phyloP scores from a whole-genome alignment of 2,113 vertebrate genomes.

The Petrocephalus microphthalmus region DNA sequence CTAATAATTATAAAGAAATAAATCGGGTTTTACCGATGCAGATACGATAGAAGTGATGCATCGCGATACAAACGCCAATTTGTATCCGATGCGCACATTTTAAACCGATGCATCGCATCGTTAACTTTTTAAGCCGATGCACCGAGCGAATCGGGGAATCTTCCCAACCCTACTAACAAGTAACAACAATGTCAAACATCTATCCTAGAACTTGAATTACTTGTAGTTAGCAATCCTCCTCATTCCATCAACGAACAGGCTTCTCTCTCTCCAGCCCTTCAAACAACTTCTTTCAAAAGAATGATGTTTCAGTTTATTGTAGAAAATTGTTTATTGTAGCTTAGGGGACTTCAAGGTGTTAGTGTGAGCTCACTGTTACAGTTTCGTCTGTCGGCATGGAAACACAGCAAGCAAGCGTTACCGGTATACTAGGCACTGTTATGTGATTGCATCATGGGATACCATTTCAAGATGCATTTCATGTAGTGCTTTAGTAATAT shows the following conservation, averaged over 20 bases:
- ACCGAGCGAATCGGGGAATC: too few relatives aligned
- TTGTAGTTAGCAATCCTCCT: neutral
- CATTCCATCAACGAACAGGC: neutral
- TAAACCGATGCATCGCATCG: too few relatives aligned
- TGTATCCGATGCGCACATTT: too few relatives aligned
- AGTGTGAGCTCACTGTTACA: neutral
- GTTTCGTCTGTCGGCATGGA: neutral
- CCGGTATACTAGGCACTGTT: neutral
- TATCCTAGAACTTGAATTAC: neutral
- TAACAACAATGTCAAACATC: neutral
- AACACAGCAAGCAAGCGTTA: neutral
- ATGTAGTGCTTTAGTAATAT: neutral
- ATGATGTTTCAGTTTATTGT: neutral
- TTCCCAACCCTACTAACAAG: too few relatives aligned
- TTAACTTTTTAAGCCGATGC: too few relatives aligned
- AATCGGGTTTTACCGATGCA: too few relatives aligned
- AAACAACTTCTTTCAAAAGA: neutral
- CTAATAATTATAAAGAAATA: too few relatives aligned
- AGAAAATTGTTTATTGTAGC: too few relatives aligned
- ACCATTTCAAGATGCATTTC: neutral
- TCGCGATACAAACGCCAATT: too few relatives aligned
- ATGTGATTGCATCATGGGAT: neutral
- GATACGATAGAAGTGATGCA: too few relatives aligned
- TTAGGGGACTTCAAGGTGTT: neutral
- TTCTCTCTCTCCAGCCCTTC: neutral